Base-by-base conservation (phyloP, 2,888 invertebrate genomes). In the Nomada hirtipes region DNA sequence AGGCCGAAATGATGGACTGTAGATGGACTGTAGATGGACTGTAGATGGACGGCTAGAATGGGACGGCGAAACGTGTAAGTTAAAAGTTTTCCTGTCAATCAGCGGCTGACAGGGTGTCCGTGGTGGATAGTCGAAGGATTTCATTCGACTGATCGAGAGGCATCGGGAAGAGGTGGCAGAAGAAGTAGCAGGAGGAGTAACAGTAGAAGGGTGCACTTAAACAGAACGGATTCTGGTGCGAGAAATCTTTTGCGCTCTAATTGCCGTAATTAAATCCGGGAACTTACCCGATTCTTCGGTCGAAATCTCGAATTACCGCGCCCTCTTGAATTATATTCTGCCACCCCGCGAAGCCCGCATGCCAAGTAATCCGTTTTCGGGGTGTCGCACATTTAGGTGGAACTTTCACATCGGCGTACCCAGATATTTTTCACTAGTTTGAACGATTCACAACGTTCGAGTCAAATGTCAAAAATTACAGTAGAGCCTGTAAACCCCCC, bases 201-300 rank as follows among this genome's bases (percentile, higher is more conserved):
- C 20, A 29, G 50, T 9, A 23, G 20, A 29, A 36, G 59, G 74
- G 55, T 72, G 76, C 53, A 60, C 64, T 75, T 72, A 75, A 76
- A 74, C 77, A 76, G 82, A 47, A 69, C 64, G 84, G 65, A 67
- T 53, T 72, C 63, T 67, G 83, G 76, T 73, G 69, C 85, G 83
- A 85, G 87, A 84, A 89, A 88, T 91, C 91, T 90, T 91, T 91
- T 89, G 83, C 87, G 82, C 88, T 90, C 89, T 91, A 92, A 92
- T 91, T 91, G 90, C 89, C 86, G 89, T 91, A 90, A 92, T 92
- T 92, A 91, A 92, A 92, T 91, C 90, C 85, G 84, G 89, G 87
- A 91, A 92, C 92, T 92, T 90, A 92, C 92, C 92, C 89, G 83
- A 86, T 85, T 83, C 83, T 83, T 83, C 79, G 82, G 76, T 65